Evolutionary conservation across 2,888 invertebrate species (phyloP), one percentile per base, ranked within the genome.

Genomic region (Ochropacha duplaris): DNA sequence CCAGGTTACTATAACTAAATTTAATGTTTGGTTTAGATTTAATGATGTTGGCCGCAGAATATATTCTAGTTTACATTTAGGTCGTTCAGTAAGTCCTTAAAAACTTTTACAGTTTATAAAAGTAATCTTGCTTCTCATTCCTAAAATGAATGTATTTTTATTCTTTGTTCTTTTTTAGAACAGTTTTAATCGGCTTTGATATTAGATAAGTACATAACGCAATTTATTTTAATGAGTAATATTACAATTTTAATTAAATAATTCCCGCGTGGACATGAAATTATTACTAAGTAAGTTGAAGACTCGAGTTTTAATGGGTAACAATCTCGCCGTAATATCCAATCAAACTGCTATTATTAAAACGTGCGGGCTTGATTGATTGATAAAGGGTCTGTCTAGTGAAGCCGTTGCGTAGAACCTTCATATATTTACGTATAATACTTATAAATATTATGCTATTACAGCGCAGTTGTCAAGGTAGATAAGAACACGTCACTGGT

Each of bases 1-100:
- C 16, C 28, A 54, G 49, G 9, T 6, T 31, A 14, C 4, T 34
- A 4, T 61, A 52, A 34, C 44, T n/a, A 56, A 55, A 49, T 49
- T 14, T 52, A 28, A 22, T 14, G 34, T 3, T 34, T 34, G 34
- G 4, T 34, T 34, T 34, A 14, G 14, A 14, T 14, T 34, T 12
- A 28, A 28, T 9, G 12, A 5, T 14, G 34, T 34, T 1, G 4
- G 0, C 14, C 1, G n/a, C 28, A 6, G 1, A n/a, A n/a, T 36
- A 36, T n/a, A 31, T 31, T 12, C 12, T 31, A 12, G 1, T 31
- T 31, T 12, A 31, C 31, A 31, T 28, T 9, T 28, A 28, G 2
- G 9, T 12, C 31, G 11, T 31, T 12, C 12, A 31, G 1, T 3
- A 9, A 2, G 9, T 9, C 9, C 6, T 28, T 28, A 9, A 2